Conservation (phyloP, 2,797 vertebrate species). For the Gorsachius magnificus region DNA sequence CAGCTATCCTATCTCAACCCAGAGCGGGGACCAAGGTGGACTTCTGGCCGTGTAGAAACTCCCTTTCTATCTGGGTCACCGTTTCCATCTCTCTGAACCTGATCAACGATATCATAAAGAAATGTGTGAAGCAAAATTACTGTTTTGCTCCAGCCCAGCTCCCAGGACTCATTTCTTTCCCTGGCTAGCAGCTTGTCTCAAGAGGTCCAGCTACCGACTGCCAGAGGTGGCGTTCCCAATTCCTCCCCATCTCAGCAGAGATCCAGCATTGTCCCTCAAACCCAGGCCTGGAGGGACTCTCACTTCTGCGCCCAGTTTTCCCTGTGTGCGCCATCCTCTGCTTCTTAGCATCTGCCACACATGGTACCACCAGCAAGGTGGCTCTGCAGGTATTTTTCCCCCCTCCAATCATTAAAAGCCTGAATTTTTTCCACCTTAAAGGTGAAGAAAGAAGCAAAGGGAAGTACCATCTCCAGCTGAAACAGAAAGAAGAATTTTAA, state of each 20-base stretch:
- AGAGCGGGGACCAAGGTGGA: background rate
- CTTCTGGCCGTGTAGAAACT: background rate
- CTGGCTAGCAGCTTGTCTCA: background rate
- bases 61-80: background rate
- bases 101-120: background rate
- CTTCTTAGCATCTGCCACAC: background rate
- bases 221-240: background rate
- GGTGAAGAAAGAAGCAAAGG: background rate
- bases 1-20: background rate
- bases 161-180: background rate
- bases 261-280: background rate
- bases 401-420: background rate
- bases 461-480: background rate
- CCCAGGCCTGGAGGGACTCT: fast-evolving
- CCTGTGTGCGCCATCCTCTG: background rate
- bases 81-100: background rate
- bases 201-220: background rate
- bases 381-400: background rate
- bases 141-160: background rate
- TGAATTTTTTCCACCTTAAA: background rate
- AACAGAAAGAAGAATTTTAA: background rate
- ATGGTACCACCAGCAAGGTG: background rate
- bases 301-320: fast-evolving
- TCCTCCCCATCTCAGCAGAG: background rate
- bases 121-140: fast-evolving